These are phyloP conservation scores for Brassicogethes aeneus DNA, from an alignment of 2,888 invertebrate species.

Conservation along the genomic window DNA sequence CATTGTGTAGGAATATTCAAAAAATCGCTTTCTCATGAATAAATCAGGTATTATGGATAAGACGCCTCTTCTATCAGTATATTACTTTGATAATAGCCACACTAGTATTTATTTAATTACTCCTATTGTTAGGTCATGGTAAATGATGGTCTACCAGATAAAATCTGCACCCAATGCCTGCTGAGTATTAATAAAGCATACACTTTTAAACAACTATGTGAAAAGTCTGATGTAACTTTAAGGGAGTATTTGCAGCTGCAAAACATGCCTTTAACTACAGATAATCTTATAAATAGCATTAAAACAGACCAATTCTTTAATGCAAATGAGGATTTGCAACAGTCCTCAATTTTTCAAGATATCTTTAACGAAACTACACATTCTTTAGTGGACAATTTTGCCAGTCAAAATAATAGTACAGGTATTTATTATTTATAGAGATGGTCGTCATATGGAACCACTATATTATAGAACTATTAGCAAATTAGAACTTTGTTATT, in stretches of 20 bases:
- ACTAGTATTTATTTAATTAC: constrained; percentile 3
- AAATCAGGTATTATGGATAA: too few species aligned
- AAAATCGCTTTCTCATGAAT: too few species aligned
- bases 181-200: constrained; percentile 35
- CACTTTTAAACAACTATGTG: constrained; percentile 37
- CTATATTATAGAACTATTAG: too few species aligned
- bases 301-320: constrained; percentile 31
- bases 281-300: constrained; percentile 23
- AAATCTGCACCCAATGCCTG: constrained; percentile 38
- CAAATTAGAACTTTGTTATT: too few species aligned
- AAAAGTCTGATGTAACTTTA: constrained; percentile 36
- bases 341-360: constrained; percentile 36
- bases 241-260: constrained; percentile 26
- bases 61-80: too few species aligned
- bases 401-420: constrained; percentile 28
- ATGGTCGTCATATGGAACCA: too few species aligned
- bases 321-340: constrained; percentile 33
- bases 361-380: constrained; percentile 35
- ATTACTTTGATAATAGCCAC: background rate
- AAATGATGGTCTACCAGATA: constrained; percentile 37
- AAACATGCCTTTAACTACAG: background rate
- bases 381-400: constrained; percentile 34
- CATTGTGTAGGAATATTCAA: too few species aligned
- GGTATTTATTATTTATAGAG: too few species aligned
- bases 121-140: constrained; percentile 29